Conservation (phyloP, 2,113 vertebrate species). For the Nycticebus coucang region DNA sequence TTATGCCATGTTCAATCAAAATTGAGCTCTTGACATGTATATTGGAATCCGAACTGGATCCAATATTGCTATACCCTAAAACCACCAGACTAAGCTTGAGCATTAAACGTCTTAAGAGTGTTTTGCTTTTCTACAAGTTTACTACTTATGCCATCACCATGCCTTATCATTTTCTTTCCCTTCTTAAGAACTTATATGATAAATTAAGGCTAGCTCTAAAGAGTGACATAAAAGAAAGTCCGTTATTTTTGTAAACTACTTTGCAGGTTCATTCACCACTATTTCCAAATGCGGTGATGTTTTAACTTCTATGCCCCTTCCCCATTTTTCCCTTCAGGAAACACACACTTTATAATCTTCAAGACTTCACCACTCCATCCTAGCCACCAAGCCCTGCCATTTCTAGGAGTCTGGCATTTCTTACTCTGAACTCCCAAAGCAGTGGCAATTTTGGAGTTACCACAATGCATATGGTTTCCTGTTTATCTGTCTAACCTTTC, state of each 20-base stretch:
- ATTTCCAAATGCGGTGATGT: background rate
- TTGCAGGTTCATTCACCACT: background rate
- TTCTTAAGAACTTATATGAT: background rate
- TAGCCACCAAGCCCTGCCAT: background rate
- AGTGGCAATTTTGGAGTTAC: background rate
- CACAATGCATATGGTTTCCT: background rate
- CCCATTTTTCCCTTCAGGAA: background rate
- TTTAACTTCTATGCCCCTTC: background rate
- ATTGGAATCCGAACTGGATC: background rate
- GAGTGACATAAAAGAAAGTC: background rate
- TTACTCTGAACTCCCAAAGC: background rate
- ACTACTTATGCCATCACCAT: background rate
- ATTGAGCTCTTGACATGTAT: background rate
- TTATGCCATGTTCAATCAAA: conserved; percentile 6
- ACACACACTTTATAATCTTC: background rate
- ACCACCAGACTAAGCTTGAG: background rate
- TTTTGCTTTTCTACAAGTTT: conserved; percentile 3
- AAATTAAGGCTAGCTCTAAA: background rate
- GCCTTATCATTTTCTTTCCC: background rate
- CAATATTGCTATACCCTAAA: background rate
- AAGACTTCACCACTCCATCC: background rate
- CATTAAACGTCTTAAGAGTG: background rate
- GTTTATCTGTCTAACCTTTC: background rate
- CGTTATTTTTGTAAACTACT: background rate
- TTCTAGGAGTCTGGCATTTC: background rate